A percentile compares a stretch with the other conserved stretches of the same genome.
phyloP scores from a whole-genome alignment of 2,797 vertebrate genomes.

The Schizothorax lantsangensis region DNA sequence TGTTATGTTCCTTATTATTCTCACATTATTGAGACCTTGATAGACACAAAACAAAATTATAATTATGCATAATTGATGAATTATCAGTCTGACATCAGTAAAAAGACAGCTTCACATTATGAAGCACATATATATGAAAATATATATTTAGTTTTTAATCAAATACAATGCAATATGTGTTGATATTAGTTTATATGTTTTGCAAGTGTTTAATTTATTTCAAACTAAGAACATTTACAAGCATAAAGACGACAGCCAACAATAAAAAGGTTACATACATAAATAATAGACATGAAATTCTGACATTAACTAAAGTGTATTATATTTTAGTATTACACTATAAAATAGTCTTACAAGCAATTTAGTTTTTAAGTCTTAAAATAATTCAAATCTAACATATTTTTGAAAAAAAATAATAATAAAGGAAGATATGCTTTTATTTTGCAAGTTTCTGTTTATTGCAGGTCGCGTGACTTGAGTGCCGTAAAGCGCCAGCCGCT shows the following conservation, averaged over 20 bases:
- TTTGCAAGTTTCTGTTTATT: background rate
- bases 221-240: background rate
- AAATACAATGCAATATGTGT: too few species aligned
- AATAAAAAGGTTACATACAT: background rate
- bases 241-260: too few species aligned
- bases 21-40: background rate
- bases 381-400: too few species aligned
- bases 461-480: background rate
- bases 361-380: too few species aligned
- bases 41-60: too few species aligned
- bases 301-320: background rate
- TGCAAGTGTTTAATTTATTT: too few species aligned
- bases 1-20: background rate
- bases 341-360: too few species aligned
- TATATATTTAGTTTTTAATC: too few species aligned
- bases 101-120: too few species aligned
- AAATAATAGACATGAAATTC: background rate
- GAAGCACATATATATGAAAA: too few species aligned
- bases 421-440: background rate
- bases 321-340: background rate
- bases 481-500: slow-evolving; percentile 58
- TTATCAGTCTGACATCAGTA: background rate
- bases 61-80: background rate
- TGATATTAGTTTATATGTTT: too few species aligned
- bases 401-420: background rate